phyloP scores from a whole-genome alignment of 2,797 vertebrate species.

The Chelon labrosus region DNA sequence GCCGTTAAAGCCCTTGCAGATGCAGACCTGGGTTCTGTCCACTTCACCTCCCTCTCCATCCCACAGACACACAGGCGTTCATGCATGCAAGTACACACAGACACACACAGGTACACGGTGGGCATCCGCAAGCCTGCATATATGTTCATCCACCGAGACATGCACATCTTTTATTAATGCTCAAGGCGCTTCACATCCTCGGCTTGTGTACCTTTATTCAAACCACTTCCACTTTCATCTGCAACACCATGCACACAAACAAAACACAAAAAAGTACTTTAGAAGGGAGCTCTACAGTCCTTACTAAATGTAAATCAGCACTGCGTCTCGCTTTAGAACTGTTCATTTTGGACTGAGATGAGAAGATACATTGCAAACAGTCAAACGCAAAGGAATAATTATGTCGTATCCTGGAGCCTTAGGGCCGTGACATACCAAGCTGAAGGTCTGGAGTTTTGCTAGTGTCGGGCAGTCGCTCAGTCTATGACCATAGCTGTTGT shows the following conservation, averaged over 20 bases:
- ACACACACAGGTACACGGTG: not conserved
- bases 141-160: constrained; percentile 23
- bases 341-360: no score
- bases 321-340: not conserved
- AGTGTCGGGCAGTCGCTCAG: no score
- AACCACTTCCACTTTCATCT: constrained; percentile 38
- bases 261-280: constrained; percentile 25
- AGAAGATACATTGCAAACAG: no score
- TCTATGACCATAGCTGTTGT: no score
- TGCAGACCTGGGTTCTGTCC: constrained; percentile 19
- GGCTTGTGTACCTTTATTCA: constrained; percentile 31
- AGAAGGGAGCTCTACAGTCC: not conserved
- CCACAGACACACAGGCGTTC: not conserved
- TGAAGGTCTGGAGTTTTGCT: no score
- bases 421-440: no score
- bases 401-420: no score
- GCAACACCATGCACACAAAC: constrained; percentile 20
- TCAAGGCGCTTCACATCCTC: constrained; percentile 51
- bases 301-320: not conserved
- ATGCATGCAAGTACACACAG: constrained; percentile 11
- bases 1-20: constrained; percentile 42
- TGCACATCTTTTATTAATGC: constrained; percentile 65
- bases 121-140: constrained; percentile 6
- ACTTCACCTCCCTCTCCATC: constrained; percentile 18
- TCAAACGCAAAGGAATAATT: no score